phyloP scores from a whole-genome alignment of 2,888 invertebrate species.

The Leptopilina syphax region DNA sequence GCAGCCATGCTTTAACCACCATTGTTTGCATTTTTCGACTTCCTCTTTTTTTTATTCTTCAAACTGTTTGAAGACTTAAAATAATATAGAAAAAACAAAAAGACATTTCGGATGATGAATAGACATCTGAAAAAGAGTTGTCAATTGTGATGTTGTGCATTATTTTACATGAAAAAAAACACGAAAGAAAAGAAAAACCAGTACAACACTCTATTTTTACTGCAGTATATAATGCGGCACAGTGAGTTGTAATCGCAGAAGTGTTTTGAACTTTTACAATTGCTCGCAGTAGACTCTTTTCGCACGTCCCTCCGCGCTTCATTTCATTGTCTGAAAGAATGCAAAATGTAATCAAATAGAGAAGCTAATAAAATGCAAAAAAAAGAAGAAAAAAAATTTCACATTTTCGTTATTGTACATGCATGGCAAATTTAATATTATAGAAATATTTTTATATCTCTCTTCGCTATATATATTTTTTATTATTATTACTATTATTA shows the following conservation, averaged over 20 bases:
- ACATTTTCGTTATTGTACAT: background rate
- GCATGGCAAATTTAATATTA: slow-evolving; percentile 24
- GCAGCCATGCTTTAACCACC: too few relatives aligned
- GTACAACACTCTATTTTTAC: slow-evolving; percentile 19
- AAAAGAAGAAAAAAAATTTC: background rate
- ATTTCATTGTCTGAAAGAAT: slow-evolving; percentile 31
- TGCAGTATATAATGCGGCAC: slow-evolving; percentile 21
- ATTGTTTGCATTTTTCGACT: too few relatives aligned
- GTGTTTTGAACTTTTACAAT: slow-evolving; percentile 28
- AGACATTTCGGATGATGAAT: background rate
- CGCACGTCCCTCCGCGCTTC: background rate
- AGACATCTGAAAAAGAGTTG: background rate
- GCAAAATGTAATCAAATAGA: slow-evolving; percentile 25
- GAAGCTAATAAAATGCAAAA: slow-evolving; percentile 22
- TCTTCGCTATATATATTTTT: background rate
- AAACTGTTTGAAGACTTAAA: background rate
- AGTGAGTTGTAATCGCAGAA: slow-evolving; percentile 17
- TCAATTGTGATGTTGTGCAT: slow-evolving; percentile 2
- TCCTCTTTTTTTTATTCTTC: background rate
- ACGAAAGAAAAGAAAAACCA: background rate
- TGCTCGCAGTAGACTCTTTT: slow-evolving; percentile 13
- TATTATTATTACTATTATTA: background rate
- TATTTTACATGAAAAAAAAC: background rate
- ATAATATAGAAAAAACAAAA: background rate
- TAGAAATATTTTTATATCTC: background rate